These are phyloP conservation scores for Osmoderma eremita DNA, from an alignment of 2,888 invertebrate genomes.

Conservation along the genomic window DNA sequence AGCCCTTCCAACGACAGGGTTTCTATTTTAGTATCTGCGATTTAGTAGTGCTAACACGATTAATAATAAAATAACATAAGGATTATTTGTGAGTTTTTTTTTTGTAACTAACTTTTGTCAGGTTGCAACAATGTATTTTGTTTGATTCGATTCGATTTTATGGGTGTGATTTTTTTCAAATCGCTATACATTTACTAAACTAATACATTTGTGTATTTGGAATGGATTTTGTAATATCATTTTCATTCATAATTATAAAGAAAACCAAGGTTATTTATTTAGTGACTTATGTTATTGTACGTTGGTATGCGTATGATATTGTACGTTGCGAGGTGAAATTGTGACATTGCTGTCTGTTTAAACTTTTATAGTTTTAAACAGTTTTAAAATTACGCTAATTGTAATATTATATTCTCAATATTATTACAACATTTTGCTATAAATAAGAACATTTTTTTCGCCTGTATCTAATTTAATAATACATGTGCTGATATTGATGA, in stretches of 20 bases:
- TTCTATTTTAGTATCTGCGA: slow-evolving; percentile 19
- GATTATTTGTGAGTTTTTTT: slow-evolving; percentile 37
- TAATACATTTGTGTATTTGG: not conserved
- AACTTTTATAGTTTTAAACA: too few relatives aligned
- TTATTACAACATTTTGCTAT: too few relatives aligned
- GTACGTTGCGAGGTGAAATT: too few relatives aligned
- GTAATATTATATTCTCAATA: too few relatives aligned
- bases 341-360: too few relatives aligned
- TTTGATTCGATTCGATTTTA: not conserved
- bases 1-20: slow-evolving; percentile 33
- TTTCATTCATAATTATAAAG: not conserved
- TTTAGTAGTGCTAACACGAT: slow-evolving; percentile 31
- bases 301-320: too few relatives aligned
- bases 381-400: too few relatives aligned
- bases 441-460: too few relatives aligned
- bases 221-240: not conserved
- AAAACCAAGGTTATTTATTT: not conserved
- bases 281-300: too few relatives aligned
- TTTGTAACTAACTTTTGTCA: slow-evolving; percentile 41
- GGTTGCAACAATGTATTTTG: slow-evolving; percentile 41
- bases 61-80: slow-evolving; percentile 25
- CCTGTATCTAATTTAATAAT: too few relatives aligned
- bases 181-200: slow-evolving; percentile 1
- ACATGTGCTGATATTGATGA: too few relatives aligned
- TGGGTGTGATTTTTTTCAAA: slow-evolving; percentile 1